These are phyloP conservation scores for Corythoichthys intestinalis DNA, from an alignment of 2,113 vertebrate species.

Conservation along the genomic window DNA sequence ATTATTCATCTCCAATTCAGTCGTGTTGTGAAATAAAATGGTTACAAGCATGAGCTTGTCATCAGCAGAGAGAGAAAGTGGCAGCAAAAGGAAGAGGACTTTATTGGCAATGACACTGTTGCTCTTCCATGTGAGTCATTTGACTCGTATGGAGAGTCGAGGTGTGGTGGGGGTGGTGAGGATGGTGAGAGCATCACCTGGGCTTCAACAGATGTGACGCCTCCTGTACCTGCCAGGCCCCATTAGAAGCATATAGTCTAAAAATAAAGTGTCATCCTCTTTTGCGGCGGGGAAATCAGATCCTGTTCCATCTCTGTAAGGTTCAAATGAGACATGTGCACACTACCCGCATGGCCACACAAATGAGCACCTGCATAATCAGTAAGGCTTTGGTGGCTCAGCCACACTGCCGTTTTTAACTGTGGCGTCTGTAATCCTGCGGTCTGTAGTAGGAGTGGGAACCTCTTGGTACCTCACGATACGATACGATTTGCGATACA, in stretches of 20 bases:
- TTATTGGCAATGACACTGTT: constrained; percentile 73
- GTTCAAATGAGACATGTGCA: constrained; percentile 68
- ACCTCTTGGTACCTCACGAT: no score
- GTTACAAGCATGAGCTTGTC: constrained; percentile 60
- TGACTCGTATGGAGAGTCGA: constrained; percentile 49
- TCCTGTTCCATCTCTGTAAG: constrained; percentile 65
- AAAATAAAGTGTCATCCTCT: constrained; percentile 68
- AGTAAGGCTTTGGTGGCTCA: constrained; percentile 45
- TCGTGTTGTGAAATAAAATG: constrained; percentile 68
- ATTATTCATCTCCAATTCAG: constrained; percentile 65
- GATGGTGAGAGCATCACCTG: constrained; percentile 59
- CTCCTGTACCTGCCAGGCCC: constrained; percentile 76
- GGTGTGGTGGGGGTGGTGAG: constrained; percentile 10
- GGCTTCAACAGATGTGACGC: constrained; percentile 73
- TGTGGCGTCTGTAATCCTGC: constrained; percentile 30
- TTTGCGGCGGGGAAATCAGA: constrained; percentile 51
- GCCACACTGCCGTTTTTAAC: constrained; percentile 3
- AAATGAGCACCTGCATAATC: constrained; percentile 68
- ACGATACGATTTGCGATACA: no score
- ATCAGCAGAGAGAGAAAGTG: constrained; percentile 65
- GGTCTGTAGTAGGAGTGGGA: constrained; percentile 21
- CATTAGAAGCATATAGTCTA: constrained; percentile 72
- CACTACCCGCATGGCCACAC: constrained; percentile 61
- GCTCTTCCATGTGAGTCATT: constrained; percentile 72
- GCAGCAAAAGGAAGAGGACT: constrained; percentile 63